These are phyloP conservation scores for Pristiophorus japonicus DNA, from an alignment of 2,113 vertebrate species.

Conservation along the genomic window DNA sequence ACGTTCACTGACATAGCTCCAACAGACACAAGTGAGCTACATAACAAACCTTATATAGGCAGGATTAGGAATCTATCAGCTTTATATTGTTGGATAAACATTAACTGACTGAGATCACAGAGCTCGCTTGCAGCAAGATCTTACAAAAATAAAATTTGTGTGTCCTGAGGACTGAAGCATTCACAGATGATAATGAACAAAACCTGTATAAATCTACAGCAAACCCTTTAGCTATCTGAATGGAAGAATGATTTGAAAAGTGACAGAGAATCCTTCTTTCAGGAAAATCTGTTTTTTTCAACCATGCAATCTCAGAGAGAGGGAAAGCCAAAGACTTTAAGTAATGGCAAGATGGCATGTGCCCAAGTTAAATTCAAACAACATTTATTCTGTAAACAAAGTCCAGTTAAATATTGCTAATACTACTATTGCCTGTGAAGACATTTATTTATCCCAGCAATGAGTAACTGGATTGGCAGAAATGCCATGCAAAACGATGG, in stretches of 20 bases:
- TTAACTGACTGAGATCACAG: neutral
- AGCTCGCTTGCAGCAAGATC: neutral
- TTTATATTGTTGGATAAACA: neutral
- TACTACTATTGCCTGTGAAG: neutral
- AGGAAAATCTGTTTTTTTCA: neutral
- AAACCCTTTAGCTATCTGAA: neutral
- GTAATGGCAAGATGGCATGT: neutral
- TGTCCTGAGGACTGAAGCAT: too few species aligned
- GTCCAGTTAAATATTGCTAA: neutral
- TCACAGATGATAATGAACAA: neutral
- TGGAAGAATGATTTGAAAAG: neutral
- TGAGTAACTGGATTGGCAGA: neutral
- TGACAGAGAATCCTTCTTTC: neutral
- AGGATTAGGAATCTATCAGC: neutral
- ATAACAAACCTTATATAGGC: neutral
- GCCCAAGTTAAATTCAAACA: neutral
- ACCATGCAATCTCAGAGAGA: neutral
- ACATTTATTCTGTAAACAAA: neutral
- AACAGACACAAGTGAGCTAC: neutral
- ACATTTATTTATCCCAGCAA: slow-evolving; percentile 16
- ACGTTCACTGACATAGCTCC: too few species aligned
- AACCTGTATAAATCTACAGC: neutral
- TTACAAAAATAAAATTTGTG: neutral
- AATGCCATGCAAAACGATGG: neutral
- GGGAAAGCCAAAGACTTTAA: neutral